Evolutionary conservation across 1,140 invertebrate species (phyloP), one percentile per base, ranked within the genome.

Genomic region (Magallana gigas): DNA sequence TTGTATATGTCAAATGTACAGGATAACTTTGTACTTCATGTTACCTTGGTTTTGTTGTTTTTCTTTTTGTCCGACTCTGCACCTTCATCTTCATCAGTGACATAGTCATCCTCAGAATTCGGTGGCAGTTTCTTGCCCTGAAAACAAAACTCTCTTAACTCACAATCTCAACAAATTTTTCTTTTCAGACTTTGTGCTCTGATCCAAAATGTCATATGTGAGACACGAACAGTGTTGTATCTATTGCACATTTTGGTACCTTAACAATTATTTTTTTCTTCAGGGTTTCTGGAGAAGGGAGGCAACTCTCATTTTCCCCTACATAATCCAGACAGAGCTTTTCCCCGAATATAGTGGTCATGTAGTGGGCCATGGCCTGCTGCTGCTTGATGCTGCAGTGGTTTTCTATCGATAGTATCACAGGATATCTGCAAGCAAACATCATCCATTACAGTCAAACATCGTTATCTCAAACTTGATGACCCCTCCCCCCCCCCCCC

Each of bases 351-450:
- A 99, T 96, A 93, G 99, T 97, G 90, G 96, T 94, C 95, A 99
- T 97, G 8, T 97, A 96, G 84, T 96, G 95, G 0, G 98, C 98
- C 98, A 99, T 99, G 93, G 97, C 97, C 82, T 98, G 96, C 95
- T 99, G 99, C 93, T 99, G 99, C n/a, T 97, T 97, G 68, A 99
- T 94, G 0, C 97, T 97, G 94, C 99, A 99, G 94, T 99, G 99
- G 94, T 99, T 99, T 95, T 99, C 99, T 85, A 99, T 98, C 0
- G 98, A 99, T 14, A 99, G 94, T 92, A 99, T 99, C 0, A 99
- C 97, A 64, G 99, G 99, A 95, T 98, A 99, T 57, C 97, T 97
- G 87, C 36, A 48, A 48, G 36, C 36, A 2, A 48, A 48, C 5
- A 48, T 48, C 36, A 48, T 48, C 5, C 36, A 48, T 48, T 48